Evolutionary conservation across 2,888 invertebrate species (phyloP), one percentile per base, ranked within the genome.

Genomic region (Caenorhabditis wallacei): DNA sequence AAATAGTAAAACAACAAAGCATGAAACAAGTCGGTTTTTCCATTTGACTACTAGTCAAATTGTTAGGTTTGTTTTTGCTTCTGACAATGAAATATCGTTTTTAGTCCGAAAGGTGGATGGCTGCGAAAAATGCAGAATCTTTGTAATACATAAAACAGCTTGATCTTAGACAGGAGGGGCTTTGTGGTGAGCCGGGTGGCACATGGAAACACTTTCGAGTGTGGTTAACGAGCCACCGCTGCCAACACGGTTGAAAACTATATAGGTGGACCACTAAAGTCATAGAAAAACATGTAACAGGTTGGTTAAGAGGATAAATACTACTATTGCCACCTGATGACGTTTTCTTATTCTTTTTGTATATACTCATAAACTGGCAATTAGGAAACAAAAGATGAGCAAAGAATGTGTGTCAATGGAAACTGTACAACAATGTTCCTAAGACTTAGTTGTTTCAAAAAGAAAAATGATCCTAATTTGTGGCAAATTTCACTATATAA

Each of bases 161-260:
- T 57, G 57, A 72, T 37, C 18, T 22, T 20, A 8, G 48, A 48
- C 40, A 70, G 26, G 56, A 54, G 56, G 54, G 51, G 22, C 18
- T 53, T 66, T 51, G 66, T 71, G 57, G 53, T 24, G 57, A 26
- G 61, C 20, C 18, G 46, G 46, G 78, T 56, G 71, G 71, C 66
- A 80, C 66, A 72, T 75, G 68, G 74, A 80, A 80, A 72, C 78
- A 78, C 78, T 78, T 78, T 69, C 69, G 63, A 68, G n/a, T n/a
- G n/a, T 63, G 59, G 69, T 78, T 78, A 78, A 78, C 78, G 78
- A 78, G 69, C 63, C 59, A 35, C 24, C 16, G 18, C 18, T 26
- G 35, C 57, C 40, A 37, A 5, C 24, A n/a, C 53, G 18, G 22
- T 51, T 70, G 16, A 59, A 51, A 71, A 37, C 51, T 37, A 61